Percentiles rank a stretch among this genome's conserved stretches.
Conservation (phyloP, 2,888 invertebrate genomes). For the Stomorhina lunata region DNA sequence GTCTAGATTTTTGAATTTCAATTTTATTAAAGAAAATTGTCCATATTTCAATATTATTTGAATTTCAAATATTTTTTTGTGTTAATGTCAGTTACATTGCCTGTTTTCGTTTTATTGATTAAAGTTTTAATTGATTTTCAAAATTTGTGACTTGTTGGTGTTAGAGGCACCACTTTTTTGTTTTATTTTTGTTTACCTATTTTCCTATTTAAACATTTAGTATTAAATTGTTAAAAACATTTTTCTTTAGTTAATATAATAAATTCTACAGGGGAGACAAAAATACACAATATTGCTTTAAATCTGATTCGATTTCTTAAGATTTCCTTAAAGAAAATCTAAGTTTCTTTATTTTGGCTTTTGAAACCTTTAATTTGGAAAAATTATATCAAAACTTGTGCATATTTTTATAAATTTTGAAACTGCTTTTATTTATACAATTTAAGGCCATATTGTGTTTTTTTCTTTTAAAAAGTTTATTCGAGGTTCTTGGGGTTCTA, state of each 20-base stretch:
- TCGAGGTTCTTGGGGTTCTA: conserved; percentile 26
- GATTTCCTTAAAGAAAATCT: not conserved
- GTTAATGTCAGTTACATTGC: conserved; percentile 18
- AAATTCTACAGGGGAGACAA: not conserved
- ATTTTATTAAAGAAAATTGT: not conserved
- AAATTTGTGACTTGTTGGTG: conserved; percentile 48
- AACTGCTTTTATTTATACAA: not conserved
- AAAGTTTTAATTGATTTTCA: not conserved
- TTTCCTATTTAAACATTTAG: conserved; percentile 30
- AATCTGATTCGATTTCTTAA: not conserved
- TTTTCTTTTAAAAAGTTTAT: not conserved
- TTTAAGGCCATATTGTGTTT: conserved; percentile 29
- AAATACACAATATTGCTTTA: conserved; percentile 40
- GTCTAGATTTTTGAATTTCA: not conserved
- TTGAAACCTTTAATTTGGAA: not conserved
- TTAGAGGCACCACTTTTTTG: conserved; percentile 43
- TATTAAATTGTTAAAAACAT: conserved; percentile 24
- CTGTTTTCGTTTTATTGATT: not conserved
- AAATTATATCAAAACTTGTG: conserved; percentile 15
- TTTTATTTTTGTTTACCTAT: not conserved
- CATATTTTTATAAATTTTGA: not conserved
- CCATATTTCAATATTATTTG: not conserved
- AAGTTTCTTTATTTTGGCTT: not conserved
- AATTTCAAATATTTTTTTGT: not conserved
- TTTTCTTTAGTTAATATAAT: not conserved